Evolutionary conservation across 2,113 vertebrate species (phyloP), one percentile per base, ranked within the genome.

Genomic region (Orcinus orca): DNA sequence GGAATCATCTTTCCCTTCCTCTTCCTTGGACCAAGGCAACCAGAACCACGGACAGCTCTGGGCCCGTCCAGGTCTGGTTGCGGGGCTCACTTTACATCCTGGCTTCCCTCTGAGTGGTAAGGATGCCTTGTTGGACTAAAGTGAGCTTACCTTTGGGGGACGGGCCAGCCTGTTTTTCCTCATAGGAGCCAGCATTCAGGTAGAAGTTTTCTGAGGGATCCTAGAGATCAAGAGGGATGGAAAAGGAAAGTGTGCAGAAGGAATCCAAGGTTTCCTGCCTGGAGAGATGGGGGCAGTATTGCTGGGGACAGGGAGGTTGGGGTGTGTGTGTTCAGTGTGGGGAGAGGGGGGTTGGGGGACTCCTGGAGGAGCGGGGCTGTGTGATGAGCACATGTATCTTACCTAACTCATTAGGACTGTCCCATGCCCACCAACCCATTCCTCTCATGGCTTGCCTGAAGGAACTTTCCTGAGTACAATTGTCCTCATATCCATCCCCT

Each of bases 21-120:
- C 23, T 44, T 21, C 62, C 25, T 12, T 18, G 33, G 85, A 41
- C n/a, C 53, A 55, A 38, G 33, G 13, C 8, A 65, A 8, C 41
- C 73, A 98, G 96, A 3, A 97, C 96, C 95, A 91, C 1, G 55
- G 95, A 94, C 91, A 96, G 96, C 82, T 95, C 96, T 71, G 23
- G 65, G 26, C 0, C 1, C 5, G 8, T 20, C 58, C 21, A 5
- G 8, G 44, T 86, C 44, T 81, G 81, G 26, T 68, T 79, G 63
- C 29, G 25, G 36, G 50, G 31, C n/a, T 26, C 23, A 5, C 1
- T 29, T n/a, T 41, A 63, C 29, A 14, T 33, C 20, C 41, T 5
- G 18, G 21, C 23, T 2, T 50, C 41, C n/a, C 41, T 86, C 31
- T 74, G 60, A 80, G 68, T 65, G 73, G 62, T n/a, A 81, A 38